These are phyloP conservation scores for Silurus asotus DNA, from an alignment of 2,113 vertebrate species.

Conservation along the genomic window DNA sequence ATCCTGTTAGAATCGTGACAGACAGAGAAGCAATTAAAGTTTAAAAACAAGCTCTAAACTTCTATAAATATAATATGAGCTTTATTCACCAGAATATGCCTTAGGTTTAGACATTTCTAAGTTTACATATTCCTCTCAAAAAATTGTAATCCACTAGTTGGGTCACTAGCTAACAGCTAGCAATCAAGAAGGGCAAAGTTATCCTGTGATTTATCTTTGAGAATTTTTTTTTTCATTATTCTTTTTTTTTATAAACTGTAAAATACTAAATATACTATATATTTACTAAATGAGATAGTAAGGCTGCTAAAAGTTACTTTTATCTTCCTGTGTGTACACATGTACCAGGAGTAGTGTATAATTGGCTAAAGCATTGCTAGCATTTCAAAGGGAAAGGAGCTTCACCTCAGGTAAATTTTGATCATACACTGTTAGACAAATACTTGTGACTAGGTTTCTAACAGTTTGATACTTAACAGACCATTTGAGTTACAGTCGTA, in stretches of 20 bases:
- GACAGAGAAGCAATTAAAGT: conserved; percentile 1
- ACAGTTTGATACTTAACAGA: not conserved
- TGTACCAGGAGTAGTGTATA: not conserved
- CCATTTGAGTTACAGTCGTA: not conserved
- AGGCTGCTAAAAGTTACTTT: not conserved
- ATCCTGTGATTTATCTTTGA: not conserved
- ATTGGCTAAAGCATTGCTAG: not conserved
- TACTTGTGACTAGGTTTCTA: not conserved
- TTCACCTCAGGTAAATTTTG: not conserved
- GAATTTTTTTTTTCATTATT: not conserved
- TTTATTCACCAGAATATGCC: not conserved
- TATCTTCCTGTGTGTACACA: not conserved
- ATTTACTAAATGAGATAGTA: not conserved
- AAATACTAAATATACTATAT: too few species aligned
- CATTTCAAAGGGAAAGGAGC: not conserved
- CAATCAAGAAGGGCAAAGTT: not conserved
- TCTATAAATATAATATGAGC: not conserved
- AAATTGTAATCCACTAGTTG: not conserved
- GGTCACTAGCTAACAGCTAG: not conserved
- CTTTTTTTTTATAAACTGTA: not conserved
- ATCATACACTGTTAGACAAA: not conserved
- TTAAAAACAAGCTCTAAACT: not conserved
- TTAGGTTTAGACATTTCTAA: not conserved
- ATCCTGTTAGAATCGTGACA: conserved; percentile 1
- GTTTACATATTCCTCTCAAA: not conserved